Evolutionary conservation across 1,140 invertebrate genomes (phyloP).

Genomic region (Harpegnathos saltator): DNA sequence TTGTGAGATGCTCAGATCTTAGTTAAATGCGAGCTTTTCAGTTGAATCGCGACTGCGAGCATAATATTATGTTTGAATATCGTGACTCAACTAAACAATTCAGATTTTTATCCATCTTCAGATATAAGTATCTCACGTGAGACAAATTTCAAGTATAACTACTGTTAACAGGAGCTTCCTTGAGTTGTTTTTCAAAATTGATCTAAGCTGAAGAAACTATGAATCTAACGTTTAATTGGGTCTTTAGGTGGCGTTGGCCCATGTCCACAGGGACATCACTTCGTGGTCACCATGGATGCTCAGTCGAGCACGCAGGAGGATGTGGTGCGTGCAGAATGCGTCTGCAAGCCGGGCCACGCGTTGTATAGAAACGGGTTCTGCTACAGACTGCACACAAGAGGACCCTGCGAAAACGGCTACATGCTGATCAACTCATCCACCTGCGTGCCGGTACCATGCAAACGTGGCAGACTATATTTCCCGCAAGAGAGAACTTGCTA

Average conservation of each 20-base stretch:
- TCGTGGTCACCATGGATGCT: slow-evolving; percentile 84
- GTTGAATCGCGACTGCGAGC: no score
- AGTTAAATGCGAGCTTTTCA: no score
- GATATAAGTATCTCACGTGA: no score
- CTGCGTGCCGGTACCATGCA: slow-evolving; percentile 89
- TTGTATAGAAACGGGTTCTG: slow-evolving; percentile 89
- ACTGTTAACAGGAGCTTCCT: no score
- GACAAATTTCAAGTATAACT: no score
- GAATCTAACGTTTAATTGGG: neutral
- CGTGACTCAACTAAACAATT: no score
- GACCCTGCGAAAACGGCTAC: slow-evolving; percentile 89
- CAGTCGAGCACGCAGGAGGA: slow-evolving; percentile 33
- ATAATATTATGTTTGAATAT: no score
- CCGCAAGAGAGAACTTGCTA: slow-evolving; percentile 90
- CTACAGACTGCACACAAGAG: slow-evolving; percentile 91
- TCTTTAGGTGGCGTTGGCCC: slow-evolving; percentile 88
- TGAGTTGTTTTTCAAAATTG: neutral
- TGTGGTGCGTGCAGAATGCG: slow-evolving; percentile 86
- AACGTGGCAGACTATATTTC: slow-evolving; percentile 90
- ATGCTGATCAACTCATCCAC: slow-evolving; percentile 88
- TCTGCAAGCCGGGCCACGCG: slow-evolving; percentile 90
- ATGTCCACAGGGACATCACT: slow-evolving; percentile 90
- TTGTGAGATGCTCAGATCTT: no score
- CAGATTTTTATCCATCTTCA: no score
- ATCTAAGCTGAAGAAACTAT: neutral